Evolutionary conservation across 2,888 invertebrate genomes (phyloP).

Genomic region (Sarcophaga caerulescens): DNA sequence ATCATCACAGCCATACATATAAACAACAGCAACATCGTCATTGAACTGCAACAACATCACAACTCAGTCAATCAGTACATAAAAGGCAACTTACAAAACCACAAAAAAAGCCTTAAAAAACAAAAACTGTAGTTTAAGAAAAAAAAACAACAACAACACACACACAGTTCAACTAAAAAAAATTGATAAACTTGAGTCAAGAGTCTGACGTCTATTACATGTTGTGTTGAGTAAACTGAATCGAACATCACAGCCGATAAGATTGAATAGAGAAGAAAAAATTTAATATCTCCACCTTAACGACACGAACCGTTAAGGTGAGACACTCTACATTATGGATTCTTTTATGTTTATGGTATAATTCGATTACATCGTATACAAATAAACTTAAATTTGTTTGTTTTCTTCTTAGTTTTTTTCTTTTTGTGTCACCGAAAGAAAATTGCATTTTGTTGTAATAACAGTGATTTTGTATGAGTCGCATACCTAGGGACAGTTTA

Average conservation of each 20-base stretch:
- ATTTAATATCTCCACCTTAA: neutral
- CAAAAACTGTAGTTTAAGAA: neutral
- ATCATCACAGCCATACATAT: neutral
- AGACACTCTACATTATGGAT: neutral
- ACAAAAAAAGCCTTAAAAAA: neutral
- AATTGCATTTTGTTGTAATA: no score
- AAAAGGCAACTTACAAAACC: conserved; percentile 47
- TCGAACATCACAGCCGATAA: neutral
- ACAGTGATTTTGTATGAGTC: no score
- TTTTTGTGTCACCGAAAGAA: no score
- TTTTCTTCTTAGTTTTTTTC: no score
- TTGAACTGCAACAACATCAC: neutral
- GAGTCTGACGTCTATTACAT: conserved; percentile 7
- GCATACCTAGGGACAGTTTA: no score
- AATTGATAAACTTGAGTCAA: conserved; percentile 39
- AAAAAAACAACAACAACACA: neutral
- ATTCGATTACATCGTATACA: no score
- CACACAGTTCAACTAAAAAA: conserved; percentile 1
- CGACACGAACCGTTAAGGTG: neutral
- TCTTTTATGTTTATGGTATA: no score
- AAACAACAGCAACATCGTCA: conserved; percentile 8
- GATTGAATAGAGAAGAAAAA: neutral
- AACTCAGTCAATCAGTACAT: conserved; percentile 51
- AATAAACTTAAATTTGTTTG: no score
- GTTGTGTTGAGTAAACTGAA: neutral